Evolutionary conservation across 2,113 vertebrate genomes (phyloP), one percentile per base, ranked within the genome.

Genomic region (Climacteris rufus): DNA sequence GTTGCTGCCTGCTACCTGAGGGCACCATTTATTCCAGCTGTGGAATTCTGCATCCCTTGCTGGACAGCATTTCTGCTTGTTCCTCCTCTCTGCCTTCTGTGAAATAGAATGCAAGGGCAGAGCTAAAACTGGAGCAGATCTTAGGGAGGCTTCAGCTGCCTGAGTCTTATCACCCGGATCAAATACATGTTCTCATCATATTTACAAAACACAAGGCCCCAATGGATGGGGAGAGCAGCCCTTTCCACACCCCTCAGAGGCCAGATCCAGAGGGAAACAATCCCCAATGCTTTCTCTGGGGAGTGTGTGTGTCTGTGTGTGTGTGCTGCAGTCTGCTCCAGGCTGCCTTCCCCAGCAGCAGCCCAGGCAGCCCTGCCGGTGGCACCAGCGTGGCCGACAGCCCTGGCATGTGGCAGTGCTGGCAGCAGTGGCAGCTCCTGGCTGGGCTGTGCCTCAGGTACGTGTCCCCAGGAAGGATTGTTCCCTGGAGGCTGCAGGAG

Each of bases 381-480:
- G n/a, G 71, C 74, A 53, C 44, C 87, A 52, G 17, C 74, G 22
- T 95, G 96, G 87, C 75, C 30, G 66, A 8, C 28, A 59, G 96
- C 92, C 33, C 82, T 79, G 96, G 96, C 96, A 97, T 97, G 98
- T 95, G 94, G 27, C 96, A 89, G 35, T 95, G 95, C 94, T 98
- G 98, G 95, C 82, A 96, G 49, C 93, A 81, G 15, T 97, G 97
- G 91, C 22, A 81, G 85, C 95, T 98, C 89, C 96, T 97, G 49
- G 85, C 95, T 95, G 94, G 57, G 78, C 92, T 96, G 95, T 96
- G 94, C 95, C 83, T 93, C 97, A 98, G 97, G 97, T 97, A 96
- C 17, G 96, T 97, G 92, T 59, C 56, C 90, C 19, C n/a, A n/a
- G n/a, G 10, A 7, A 59, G 18, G 47, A 50, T 39, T n/a, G 49